Base-by-base conservation (phyloP, 2,888 invertebrate genomes). In the Oscheius sp. region DNA sequence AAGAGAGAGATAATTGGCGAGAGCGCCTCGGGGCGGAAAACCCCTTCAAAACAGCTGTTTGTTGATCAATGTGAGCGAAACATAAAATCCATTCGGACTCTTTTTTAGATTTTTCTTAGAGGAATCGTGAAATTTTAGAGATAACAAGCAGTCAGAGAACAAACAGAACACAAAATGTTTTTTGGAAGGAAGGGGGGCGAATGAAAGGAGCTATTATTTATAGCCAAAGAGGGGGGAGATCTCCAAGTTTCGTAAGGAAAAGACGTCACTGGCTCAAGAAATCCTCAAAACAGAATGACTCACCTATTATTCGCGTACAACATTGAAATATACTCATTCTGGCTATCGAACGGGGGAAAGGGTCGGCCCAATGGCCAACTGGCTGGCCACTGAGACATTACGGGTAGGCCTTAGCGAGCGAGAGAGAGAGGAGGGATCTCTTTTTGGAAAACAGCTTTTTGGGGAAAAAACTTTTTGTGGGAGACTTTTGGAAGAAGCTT, bases 271-370 rank as follows among this genome's bases (percentile, higher is more conserved):
- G 4, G 12, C 1, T 39, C 20, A 27, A 20, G 29, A 42, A 37
- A 34, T 25, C 42, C 29, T 37, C n/a, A 20, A 39, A 23, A 42
- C n/a, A 34, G 25, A 23, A 12, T 52, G 33, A 64, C 64, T 64
- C 64, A 64, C 64, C 64, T 20, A 64, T 29, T n/a, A 64, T n/a
- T 3, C 17, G 23, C n/a, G 29, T 48, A 64, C 64, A 64, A 33
- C 64, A 64, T n/a, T 64, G 64, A 25, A 64, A 64, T 8, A 29
- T 15, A 27, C 25, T 64, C 42, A 34, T 33, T 23, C 8, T n/a
- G 57, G 57, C 23, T 37, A 37, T 57, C 15, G 57, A 37, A n/a
- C 17, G n/a, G 29, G 8, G 25, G 52, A n/a, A 29, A 25, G 17
- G 20, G 6, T 20, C 23, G 12, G 50, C n/a, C 50, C 12, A 25